A percentile compares a stretch with the other conserved stretches of the same genome.
Evolutionary conservation across 2,888 invertebrate species (phyloP).

Genomic region (Tiphia femorata): DNA sequence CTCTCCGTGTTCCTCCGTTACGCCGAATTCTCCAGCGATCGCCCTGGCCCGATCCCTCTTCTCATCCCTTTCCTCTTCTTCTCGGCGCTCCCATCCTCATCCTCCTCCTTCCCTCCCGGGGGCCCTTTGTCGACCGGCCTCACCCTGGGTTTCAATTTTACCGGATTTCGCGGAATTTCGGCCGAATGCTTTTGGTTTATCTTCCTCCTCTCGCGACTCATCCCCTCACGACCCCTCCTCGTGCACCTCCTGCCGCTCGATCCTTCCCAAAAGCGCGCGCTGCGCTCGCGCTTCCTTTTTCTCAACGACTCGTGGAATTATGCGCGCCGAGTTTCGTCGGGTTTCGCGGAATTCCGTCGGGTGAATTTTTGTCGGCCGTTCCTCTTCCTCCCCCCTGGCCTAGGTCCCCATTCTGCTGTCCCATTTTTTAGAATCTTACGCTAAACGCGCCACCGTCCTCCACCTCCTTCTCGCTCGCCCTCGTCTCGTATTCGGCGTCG

Average conservation of each 20-base stretch:
- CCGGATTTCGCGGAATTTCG: conserved; percentile 54
- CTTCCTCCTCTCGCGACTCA: conserved; percentile 15
- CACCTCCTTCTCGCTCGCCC: background rate
- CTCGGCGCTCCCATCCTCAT: conserved; percentile 22
- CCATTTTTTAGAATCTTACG: no score
- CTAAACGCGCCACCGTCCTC: no score
- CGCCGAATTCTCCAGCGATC: no score
- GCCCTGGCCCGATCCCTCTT: no score
- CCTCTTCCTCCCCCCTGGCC: conserved; percentile 6
- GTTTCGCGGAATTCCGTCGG: conserved; percentile 47
- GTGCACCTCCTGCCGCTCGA: background rate
- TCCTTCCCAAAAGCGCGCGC: background rate
- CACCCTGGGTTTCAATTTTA: conserved; percentile 43
- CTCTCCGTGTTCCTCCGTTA: no score
- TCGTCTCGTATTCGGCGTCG: no score
- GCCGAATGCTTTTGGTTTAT: conserved; percentile 43
- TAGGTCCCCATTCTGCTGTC: background rate
- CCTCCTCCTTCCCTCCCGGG: conserved; percentile 6
- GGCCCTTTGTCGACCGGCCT: conserved; percentile 27
- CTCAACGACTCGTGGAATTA: conserved; percentile 29
- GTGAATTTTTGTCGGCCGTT: conserved; percentile 4
- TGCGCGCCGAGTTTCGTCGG: conserved; percentile 35
- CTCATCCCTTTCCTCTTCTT: no score
- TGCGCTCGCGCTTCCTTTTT: background rate
- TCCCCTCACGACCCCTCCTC: conserved; percentile 2